Conservation (phyloP, 1,140 invertebrate species). For the Caenorhabditis remanei region DNA sequence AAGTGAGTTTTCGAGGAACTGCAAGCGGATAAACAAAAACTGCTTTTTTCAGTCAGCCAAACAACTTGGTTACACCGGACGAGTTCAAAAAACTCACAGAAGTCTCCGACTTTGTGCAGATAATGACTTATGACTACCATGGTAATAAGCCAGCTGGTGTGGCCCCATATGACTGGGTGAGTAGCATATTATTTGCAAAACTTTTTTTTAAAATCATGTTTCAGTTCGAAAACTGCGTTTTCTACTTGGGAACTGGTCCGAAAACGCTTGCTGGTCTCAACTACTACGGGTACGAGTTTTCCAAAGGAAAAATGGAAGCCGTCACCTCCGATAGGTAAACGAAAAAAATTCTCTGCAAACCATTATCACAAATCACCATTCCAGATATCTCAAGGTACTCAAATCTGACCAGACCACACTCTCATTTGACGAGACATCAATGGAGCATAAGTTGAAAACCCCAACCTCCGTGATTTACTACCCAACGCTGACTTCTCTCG, state of each 20-base stretch:
- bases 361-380: not conserved
- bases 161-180: conserved; percentile 54
- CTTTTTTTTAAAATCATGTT: not conserved
- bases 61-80: conserved; percentile 61
- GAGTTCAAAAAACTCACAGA: conserved; percentile 57
- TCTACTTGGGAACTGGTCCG: not conserved
- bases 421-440: conserved; percentile 62
- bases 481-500: conserved; percentile 88
- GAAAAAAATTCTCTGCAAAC: not conserved
- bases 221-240: conserved; percentile 29
- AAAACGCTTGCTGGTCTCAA: conserved; percentile 65
- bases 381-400: conserved; percentile 58
- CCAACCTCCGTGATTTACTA: conserved; percentile 79
- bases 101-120: conserved; percentile 54
- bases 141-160: conserved; percentile 47
- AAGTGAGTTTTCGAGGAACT: conserved; percentile 58
- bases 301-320: conserved; percentile 16
- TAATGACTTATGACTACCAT: conserved; percentile 74
- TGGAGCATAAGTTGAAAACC: conserved; percentile 55
- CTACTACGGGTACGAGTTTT: conserved; percentile 64
- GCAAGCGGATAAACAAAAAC: not conserved
- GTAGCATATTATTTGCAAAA: conserved; percentile 24
- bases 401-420: conserved; percentile 61
- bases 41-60: conserved; percentile 60
- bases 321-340: conserved; percentile 39